A percentile compares a stretch with the other conserved stretches of the same genome.
phyloP scores from a whole-genome alignment of 1,140 invertebrate genomes.

The Apolygus lucorum region DNA sequence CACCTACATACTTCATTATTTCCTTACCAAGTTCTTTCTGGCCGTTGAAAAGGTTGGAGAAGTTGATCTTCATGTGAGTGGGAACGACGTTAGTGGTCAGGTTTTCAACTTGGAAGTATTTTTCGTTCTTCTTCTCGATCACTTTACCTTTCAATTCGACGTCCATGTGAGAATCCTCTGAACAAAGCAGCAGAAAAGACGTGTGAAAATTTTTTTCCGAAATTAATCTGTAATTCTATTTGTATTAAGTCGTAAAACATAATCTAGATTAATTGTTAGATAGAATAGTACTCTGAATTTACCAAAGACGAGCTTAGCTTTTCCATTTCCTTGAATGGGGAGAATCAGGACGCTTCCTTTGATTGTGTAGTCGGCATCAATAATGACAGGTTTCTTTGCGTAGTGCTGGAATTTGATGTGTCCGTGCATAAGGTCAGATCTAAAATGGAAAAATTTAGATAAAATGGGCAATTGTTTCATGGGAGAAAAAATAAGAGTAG shows the following conservation, averaged over 20 bases:
- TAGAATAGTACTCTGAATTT: too few relatives aligned
- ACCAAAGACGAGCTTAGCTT: slow-evolving; percentile 34
- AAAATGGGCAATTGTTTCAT: too few relatives aligned
- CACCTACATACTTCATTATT: too few relatives aligned
- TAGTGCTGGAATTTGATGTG: slow-evolving; percentile 33
- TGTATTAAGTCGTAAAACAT: too few relatives aligned
- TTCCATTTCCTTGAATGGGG: slow-evolving; percentile 46
- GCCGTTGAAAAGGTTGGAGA: slow-evolving; percentile 57
- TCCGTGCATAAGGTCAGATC: slow-evolving; percentile 35
- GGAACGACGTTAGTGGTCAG: background rate
- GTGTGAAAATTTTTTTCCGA: background rate
- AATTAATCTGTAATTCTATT: background rate
- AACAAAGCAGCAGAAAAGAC: background rate
- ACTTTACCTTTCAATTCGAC: slow-evolving; percentile 29
- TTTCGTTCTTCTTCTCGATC: slow-evolving; percentile 29
- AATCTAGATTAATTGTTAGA: too few relatives aligned
- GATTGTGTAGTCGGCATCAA: slow-evolving; percentile 43
- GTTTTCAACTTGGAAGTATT: slow-evolving; percentile 26
- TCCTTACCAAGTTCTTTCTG: slow-evolving; percentile 35
- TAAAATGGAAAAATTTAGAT: too few relatives aligned
- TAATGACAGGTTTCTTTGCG: slow-evolving; percentile 34
- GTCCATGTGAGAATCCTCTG: slow-evolving; percentile 28
- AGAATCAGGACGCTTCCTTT: slow-evolving; percentile 45
- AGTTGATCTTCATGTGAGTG: slow-evolving; percentile 45
- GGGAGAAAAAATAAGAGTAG: too few relatives aligned